A percentile compares a stretch with the other conserved stretches of the same genome.
These are phyloP conservation scores for Andrena hattorfiana DNA, from an alignment of 2,888 invertebrate species.

Conservation along the genomic window DNA sequence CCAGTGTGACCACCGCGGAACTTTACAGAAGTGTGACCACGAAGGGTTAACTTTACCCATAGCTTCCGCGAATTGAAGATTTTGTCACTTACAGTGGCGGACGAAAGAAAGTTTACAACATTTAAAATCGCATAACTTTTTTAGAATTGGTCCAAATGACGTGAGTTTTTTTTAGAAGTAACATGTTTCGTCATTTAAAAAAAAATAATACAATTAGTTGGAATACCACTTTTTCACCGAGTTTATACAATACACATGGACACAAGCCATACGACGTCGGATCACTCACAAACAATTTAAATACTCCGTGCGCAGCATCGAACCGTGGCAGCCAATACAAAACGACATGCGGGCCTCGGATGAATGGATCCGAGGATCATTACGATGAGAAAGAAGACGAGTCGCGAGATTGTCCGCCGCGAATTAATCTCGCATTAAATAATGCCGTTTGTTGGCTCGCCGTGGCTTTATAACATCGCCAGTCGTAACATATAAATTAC, in stretches of 20 bases:
- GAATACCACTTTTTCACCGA: too few relatives aligned
- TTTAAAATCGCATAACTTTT: too few relatives aligned
- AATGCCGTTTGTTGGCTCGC: conserved; percentile 42
- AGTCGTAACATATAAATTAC: conserved; percentile 65
- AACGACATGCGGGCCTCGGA: not conserved
- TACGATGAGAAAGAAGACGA: not conserved
- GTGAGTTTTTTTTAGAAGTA: too few relatives aligned
- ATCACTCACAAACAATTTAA: not conserved
- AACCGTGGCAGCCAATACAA: not conserved
- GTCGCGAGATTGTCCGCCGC: not conserved
- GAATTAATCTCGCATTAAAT: conserved; percentile 51
- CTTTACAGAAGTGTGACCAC: too few relatives aligned
- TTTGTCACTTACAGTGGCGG: too few relatives aligned
- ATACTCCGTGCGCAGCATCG: not conserved
- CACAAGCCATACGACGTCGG: not conserved
- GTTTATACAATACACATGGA: not conserved
- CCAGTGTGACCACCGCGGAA: too few relatives aligned
- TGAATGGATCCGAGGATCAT: not conserved
- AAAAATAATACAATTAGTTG: too few relatives aligned
- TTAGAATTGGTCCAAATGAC: too few relatives aligned
- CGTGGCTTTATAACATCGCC: conserved; percentile 54
- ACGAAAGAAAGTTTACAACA: too few relatives aligned
- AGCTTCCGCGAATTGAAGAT: too few relatives aligned
- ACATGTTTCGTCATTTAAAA: too few relatives aligned
- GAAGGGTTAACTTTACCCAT: too few relatives aligned